phyloP scores from a whole-genome alignment of 1,140 invertebrate genomes.

The Macrobrachium nipponense region DNA sequence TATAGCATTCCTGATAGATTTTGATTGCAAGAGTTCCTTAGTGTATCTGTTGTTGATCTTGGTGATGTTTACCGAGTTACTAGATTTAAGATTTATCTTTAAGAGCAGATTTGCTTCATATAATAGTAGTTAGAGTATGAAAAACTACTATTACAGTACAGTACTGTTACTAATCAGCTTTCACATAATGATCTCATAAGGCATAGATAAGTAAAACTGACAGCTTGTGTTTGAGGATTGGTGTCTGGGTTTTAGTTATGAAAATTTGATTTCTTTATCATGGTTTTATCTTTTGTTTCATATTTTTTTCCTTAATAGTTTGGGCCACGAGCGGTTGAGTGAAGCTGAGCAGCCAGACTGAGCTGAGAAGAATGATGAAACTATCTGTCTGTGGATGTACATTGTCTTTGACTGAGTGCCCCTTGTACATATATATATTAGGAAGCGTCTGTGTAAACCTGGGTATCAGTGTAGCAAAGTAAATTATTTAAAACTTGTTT shows the following conservation, averaged over 20 bases:
- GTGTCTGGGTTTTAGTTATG: neutral
- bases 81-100: constrained; percentile 39
- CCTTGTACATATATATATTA: constrained; percentile 39
- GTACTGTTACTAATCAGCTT: constrained; percentile 47
- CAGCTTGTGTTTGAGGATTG: constrained; percentile 46
- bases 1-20: constrained; percentile 36
- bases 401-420: constrained; percentile 40
- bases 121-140: constrained; percentile 30
- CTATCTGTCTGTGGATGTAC: constrained; percentile 42
- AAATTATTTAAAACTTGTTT: constrained; percentile 34
- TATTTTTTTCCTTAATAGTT: constrained; percentile 48
- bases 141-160: constrained; percentile 31
- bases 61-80: constrained; percentile 25
- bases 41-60: constrained; percentile 55
- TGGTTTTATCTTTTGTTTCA: constrained; percentile 34
- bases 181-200: constrained; percentile 58
- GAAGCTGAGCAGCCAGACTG: constrained; percentile 39
- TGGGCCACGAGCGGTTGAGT: constrained; percentile 46
- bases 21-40: constrained; percentile 47
- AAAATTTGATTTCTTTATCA: constrained; percentile 2
- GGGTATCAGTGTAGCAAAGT: constrained; percentile 30
- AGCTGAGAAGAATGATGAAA: constrained; percentile 21
- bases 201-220: constrained; percentile 24
- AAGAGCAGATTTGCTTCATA: constrained; percentile 50
- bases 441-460: constrained; percentile 43